Evolutionary conservation across 2,888 invertebrate species (phyloP), one percentile per base, ranked within the genome.

Genomic region (Xanthia togata): DNA sequence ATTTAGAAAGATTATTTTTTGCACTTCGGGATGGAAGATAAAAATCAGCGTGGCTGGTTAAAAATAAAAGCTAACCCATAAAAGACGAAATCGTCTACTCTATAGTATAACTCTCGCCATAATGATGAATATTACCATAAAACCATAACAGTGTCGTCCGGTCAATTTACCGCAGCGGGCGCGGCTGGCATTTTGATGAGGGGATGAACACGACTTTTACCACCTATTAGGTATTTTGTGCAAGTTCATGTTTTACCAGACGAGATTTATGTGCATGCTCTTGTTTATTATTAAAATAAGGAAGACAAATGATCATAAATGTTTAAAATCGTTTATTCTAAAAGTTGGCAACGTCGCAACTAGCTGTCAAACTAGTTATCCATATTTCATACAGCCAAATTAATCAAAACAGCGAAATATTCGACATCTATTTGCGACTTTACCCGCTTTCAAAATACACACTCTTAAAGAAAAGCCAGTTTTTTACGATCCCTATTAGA

Each of bases 91-190:
- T 62, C 9, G 35, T 41, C 41, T 50, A 23, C 47, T 44, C 55
- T 57, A 62, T 57, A 81, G 68, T 47, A 50, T 55, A 64, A 68
- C 67, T 44, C 11, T 44, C 11, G 59, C 60, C 64, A 67, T 81
- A 81, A 85, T 75, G 78, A 75, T 78, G 76, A 69, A 73, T 78
- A 89, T 77, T 69, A 70, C 78, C 83, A 77, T 82, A 53, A 62
- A 47, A 50, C 72, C 72, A 71, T 71, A 64, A 64, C 68, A 50
- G 57, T 60, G 68, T 70, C 65, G 79, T 70, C 71, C 81, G 79
- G 82, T 82, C 87, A 89, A 89, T 89, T 84, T 88, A 67, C 70
- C 89, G 88, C 89, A 88, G 55, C 84, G 87, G 89, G 88, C 59
- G 88, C 82, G 88, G 88, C 88, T 78, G 79, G 75, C 79, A 87